phyloP scores from a whole-genome alignment of 2,113 vertebrate species.

The Leptobrachium leishanense region DNA sequence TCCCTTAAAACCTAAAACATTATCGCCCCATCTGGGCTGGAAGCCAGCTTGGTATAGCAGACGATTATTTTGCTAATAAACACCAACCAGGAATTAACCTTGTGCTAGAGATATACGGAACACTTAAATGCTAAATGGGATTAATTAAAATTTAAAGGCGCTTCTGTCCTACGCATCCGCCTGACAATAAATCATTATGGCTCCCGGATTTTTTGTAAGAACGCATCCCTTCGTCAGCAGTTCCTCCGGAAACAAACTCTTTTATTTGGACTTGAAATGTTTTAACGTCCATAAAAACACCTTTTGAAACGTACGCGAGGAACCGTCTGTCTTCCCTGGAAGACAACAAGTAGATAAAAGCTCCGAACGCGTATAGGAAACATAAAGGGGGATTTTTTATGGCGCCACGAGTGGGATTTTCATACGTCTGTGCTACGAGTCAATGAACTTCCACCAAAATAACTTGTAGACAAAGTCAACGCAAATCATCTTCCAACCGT shows the following conservation, averaged over 20 bases:
- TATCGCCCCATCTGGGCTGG: constrained; percentile 57
- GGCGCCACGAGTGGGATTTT: no score
- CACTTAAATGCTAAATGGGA: constrained; percentile 65
- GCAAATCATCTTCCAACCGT: no score
- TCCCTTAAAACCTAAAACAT: constrained; percentile 49
- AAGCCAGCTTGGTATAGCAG: constrained; percentile 57
- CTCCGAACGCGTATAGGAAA: no score
- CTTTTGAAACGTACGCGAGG: neutral
- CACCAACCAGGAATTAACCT: constrained; percentile 59
- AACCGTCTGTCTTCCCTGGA: no score
- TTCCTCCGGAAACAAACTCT: neutral
- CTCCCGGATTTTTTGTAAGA: neutral
- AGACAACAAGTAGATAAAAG: no score
- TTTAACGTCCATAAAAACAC: neutral
- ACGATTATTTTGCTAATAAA: constrained; percentile 64
- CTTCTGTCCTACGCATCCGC: constrained; percentile 53
- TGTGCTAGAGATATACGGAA: constrained; percentile 59
- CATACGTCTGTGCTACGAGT: no score
- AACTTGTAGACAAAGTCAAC: no score
- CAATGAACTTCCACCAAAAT: no score
- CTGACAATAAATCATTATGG: constrained; percentile 51
- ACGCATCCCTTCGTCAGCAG: constrained; percentile 4
- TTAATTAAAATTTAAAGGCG: constrained; percentile 64
- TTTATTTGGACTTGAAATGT: neutral
- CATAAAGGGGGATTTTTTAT: no score